Evolutionary conservation across 2,797 vertebrate species (phyloP).

Genomic region (Karalla daura): DNA sequence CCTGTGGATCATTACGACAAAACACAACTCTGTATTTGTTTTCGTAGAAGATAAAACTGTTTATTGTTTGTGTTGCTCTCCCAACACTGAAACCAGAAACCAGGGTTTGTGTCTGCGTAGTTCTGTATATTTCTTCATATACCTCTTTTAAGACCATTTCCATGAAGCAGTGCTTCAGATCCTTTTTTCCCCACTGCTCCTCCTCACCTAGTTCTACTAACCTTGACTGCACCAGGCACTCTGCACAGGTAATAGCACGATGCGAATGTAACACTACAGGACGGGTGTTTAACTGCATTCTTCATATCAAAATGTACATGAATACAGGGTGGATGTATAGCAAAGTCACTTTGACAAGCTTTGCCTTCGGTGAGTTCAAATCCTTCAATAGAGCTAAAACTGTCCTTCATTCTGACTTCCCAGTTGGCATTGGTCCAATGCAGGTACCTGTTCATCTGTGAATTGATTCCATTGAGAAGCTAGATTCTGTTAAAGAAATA

Average conservation of each 20-base stretch:
- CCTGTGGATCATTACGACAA: constrained; percentile 31
- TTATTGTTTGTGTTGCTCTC: constrained; percentile 8
- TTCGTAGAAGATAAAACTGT: constrained; percentile 31
- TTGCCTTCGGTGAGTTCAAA: background rate
- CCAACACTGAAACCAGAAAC: background rate
- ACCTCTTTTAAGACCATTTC: too few species aligned
- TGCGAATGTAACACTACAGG: too few species aligned
- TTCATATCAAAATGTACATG: constrained; percentile 5
- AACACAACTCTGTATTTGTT: constrained; percentile 13
- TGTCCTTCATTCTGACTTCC: too few species aligned
- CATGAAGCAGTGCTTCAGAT: too few species aligned
- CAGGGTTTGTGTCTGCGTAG: too few species aligned
- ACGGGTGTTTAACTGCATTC: too few species aligned
- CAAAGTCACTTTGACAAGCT: constrained; percentile 32
- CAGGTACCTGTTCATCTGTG: too few species aligned
- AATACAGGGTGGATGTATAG: background rate
- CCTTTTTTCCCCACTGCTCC: too few species aligned
- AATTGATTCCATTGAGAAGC: too few species aligned
- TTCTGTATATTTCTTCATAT: constrained; percentile 9
- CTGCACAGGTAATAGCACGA: background rate
- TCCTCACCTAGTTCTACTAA: background rate
- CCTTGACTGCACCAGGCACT: constrained; percentile 18
- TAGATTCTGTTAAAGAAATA: too few species aligned
- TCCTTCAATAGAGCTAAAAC: constrained; percentile 16
- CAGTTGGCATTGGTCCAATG: too few species aligned